phyloP scores from a whole-genome alignment of 2,888 invertebrate genomes.

The Spodoptera picta region DNA sequence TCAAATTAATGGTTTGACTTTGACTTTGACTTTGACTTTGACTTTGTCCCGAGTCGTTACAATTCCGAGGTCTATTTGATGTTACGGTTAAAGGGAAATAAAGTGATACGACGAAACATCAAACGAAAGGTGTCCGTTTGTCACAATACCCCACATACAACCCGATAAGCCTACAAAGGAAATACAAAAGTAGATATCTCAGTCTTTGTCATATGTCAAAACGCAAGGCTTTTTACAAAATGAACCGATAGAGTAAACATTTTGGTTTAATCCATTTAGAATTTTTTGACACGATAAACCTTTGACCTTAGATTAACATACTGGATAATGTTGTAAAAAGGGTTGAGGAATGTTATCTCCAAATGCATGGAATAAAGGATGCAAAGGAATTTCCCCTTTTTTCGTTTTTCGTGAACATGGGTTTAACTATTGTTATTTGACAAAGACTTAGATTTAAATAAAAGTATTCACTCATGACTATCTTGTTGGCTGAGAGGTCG shows the following conservation, averaged over 20 bases:
- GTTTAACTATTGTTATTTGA: conserved; percentile 78
- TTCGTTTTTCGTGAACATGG: conserved; percentile 71
- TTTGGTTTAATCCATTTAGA: conserved; percentile 69
- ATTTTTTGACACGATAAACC: conserved; percentile 75
- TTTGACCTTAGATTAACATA: conserved; percentile 81
- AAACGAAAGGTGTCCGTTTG: conserved; percentile 27
- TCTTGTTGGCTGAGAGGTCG: too few species aligned
- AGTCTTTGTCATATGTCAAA: conserved; percentile 63
- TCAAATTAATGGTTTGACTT: too few species aligned
- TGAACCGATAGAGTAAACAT: conserved; percentile 67
- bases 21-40: too few species aligned
- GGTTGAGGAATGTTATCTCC: conserved; percentile 77
- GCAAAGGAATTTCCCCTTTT: conserved; percentile 75
- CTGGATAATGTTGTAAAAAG: conserved; percentile 79
- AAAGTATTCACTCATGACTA: conserved; percentile 53
- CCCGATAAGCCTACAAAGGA: conserved; percentile 44
- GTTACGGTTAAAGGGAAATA: conserved; percentile 7
- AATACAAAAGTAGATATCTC: conserved; percentile 38
- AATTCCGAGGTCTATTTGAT: conserved; percentile 2
- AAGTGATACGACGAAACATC: conserved; percentile 30
- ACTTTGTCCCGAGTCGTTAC: neutral
- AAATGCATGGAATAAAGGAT: conserved; percentile 72
- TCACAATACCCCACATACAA: conserved; percentile 40
- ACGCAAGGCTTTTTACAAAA: conserved; percentile 59
- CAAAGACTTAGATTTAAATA: conserved; percentile 70